These are phyloP conservation scores for Drosophila helvetica DNA, from an alignment of 2,888 invertebrate species.

Conservation along the genomic window DNA sequence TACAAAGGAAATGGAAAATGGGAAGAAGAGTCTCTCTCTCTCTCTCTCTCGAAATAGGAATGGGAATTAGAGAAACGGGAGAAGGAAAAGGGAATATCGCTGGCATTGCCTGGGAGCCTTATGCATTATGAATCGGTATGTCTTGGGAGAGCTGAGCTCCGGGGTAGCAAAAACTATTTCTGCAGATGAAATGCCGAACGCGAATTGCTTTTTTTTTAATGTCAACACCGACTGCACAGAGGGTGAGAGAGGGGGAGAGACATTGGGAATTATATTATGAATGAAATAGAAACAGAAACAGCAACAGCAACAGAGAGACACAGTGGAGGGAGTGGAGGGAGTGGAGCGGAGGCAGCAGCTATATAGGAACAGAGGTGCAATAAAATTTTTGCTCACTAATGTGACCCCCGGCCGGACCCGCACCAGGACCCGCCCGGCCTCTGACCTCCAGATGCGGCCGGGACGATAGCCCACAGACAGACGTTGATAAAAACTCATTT, in stretches of 20 bases:
- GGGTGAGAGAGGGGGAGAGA: constrained; percentile 3
- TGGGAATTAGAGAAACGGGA: constrained; percentile 30
- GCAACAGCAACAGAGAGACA: constrained; percentile 29
- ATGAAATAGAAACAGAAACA: constrained; percentile 42
- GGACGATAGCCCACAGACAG: constrained; percentile 63
- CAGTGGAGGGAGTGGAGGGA: too few relatives aligned
- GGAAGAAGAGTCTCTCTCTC: not conserved
- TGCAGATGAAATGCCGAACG: constrained; percentile 57
- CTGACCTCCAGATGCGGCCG: constrained; percentile 50
- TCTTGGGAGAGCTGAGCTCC: constrained; percentile 42
- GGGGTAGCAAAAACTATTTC: constrained; percentile 56
- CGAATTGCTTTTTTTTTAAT: constrained; percentile 67
- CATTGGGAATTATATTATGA: constrained; percentile 62
- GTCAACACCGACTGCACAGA: constrained; percentile 52
- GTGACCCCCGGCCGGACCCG: constrained; percentile 39
- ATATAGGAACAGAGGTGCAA: constrained; percentile 74
- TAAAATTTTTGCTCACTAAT: constrained; percentile 79
- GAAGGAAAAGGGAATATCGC: constrained; percentile 2
- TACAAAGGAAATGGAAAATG: constrained; percentile 57
- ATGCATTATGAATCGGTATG: constrained; percentile 73
- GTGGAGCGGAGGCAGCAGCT: not conserved
- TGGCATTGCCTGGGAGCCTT: constrained; percentile 53
- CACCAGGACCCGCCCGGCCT: constrained; percentile 11
- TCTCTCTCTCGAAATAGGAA: constrained; percentile 9
- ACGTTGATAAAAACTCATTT: constrained; percentile 77